Percentiles rank a stretch among this genome's conserved stretches.
phyloP scores from a whole-genome alignment of 2,797 vertebrate species.

The Chloroceryle amazona region DNA sequence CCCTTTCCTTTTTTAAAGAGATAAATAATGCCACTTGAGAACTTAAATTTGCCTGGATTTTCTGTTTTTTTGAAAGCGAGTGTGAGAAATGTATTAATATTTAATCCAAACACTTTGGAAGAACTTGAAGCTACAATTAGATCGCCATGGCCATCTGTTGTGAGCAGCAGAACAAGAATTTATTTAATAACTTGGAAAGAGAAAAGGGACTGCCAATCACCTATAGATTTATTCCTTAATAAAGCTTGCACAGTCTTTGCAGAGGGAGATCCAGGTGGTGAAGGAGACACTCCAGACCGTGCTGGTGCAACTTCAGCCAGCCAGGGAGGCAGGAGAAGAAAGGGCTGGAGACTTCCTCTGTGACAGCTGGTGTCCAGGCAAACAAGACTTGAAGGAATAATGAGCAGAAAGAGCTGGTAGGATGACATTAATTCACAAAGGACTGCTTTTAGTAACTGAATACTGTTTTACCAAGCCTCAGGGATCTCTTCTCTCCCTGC shows the following conservation, averaged over 20 bases:
- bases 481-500: conserved; percentile 9
- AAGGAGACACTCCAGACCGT: conserved; percentile 89
- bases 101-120: conserved; percentile 88
- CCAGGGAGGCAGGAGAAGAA: conserved; percentile 74
- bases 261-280: conserved; percentile 90
- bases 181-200: conserved; percentile 74
- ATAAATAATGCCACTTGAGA: conserved; percentile 47
- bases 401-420: neutral
- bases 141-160: conserved; percentile 84
- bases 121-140: conserved; percentile 84
- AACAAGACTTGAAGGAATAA: conserved; percentile 65
- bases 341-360: conserved; percentile 85
- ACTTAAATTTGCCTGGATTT: conserved; percentile 1
- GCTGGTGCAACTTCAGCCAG: conserved; percentile 86
- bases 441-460: conserved; percentile 62
- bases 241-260: conserved; percentile 84
- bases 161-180: conserved; percentile 78
- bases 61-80: conserved; percentile 23
- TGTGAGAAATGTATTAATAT: conserved; percentile 86
- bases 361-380: conserved; percentile 86
- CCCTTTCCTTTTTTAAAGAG: neutral
- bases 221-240: conserved; percentile 86
- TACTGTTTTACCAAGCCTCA: conserved; percentile 54
- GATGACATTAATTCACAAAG: conserved; percentile 49
- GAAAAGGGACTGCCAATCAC: conserved; percentile 79